A percentile compares a stretch with the other conserved stretches of the same genome.
Conservation (phyloP, 1,140 invertebrate genomes). For the Eupeodes corollae region DNA sequence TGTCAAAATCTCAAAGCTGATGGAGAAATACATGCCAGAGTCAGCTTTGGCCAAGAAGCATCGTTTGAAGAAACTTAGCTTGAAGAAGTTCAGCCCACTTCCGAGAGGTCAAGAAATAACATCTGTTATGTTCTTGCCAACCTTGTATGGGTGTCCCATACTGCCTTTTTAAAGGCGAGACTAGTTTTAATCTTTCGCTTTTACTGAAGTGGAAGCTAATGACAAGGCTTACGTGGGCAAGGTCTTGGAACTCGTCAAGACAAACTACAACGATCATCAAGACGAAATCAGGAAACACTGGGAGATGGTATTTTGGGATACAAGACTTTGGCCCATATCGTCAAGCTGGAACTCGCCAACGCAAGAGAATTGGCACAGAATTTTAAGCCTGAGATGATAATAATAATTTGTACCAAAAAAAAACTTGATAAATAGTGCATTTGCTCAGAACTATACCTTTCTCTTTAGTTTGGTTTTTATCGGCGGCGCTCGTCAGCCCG, state of each 20-base stretch:
- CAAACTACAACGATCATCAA: conserved; percentile 95
- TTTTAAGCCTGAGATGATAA: no score
- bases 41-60: conserved; percentile 80
- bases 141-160: conserved; percentile 99
- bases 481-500: no score
- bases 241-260: conserved; percentile 87
- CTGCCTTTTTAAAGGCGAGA: conserved; percentile 96
- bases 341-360: conserved; percentile 91
- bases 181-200: conserved; percentile 80
- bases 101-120: conserved; percentile 83
- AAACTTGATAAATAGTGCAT: no score
- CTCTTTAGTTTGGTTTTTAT: no score
- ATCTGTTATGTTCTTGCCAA: conserved; percentile 93
- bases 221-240: conserved; percentile 81
- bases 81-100: conserved; percentile 76
- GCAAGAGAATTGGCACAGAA: conserved; percentile 87
- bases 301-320: conserved; percentile 90
- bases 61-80: conserved; percentile 71
- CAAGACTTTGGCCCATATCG: conserved; percentile 87
- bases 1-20: conserved; percentile 85
- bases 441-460: no score
- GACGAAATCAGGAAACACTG: conserved; percentile 97
- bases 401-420: no score
- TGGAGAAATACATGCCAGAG: conserved; percentile 97
- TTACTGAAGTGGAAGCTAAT: conserved; percentile 74